Evolutionary conservation across 2,797 vertebrate genomes (phyloP), one percentile per base, ranked within the genome.

Genomic region (Rhabdomys pumilio): DNA sequence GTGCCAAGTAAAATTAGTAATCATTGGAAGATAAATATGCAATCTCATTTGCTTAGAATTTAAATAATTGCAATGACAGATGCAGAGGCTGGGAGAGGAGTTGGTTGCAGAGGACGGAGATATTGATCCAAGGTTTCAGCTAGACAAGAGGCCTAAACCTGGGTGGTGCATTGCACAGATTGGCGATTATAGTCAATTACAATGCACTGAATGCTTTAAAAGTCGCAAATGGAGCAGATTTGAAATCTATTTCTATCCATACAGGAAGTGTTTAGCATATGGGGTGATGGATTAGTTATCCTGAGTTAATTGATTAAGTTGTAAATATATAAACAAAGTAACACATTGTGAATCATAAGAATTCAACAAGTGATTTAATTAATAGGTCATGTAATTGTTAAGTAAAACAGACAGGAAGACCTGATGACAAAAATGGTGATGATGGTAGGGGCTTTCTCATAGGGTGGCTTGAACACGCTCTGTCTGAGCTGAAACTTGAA

Each of bases 331-430:
- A 69, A 91, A 44, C 20, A 80, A n/a, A 87, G 47, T 20, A 44
- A n/a, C 14, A 55, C 75, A 44, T 55, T 81, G 63, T 65, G 34
- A n/a, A 2, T n/a, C 11, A 41, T 38, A 81, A 83, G 15, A 47
- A 31, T 34, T 83, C 72, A 93, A 65, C 44, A 19, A 50, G n/a
- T 20, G 26, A 76, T 53, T 89, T 85, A 57, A 29, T 87, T 72
- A 10, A 7, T 24, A 65, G 19, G 3, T 14, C n/a, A 14, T 29
- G 5, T 47, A 20, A 76, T 77, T 61, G 31, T 91, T 69, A 47
- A 92, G 17, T 81, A 81, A 92, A 93, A 65, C 20, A 65, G 92
- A 55, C 15, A 61, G 61, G 47, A 44, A 96, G 29, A 53, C 2
- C 3, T 15, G 20, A 50, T 17, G 10, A 44, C 17, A 2, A 69